phyloP scores from a whole-genome alignment of 2,113 vertebrate genomes.

The Hyla sarda region DNA sequence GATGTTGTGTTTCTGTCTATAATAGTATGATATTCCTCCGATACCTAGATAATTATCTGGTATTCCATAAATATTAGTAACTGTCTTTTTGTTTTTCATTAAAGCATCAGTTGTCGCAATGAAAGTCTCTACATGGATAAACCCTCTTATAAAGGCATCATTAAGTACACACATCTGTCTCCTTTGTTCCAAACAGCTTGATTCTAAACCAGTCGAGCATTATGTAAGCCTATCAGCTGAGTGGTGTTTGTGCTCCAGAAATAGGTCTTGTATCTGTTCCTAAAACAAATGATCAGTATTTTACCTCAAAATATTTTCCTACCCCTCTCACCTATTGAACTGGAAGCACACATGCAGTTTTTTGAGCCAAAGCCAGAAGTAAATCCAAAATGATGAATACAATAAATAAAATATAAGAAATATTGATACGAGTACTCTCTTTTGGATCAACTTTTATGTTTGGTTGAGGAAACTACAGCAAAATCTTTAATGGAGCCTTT shows the following conservation, averaged over 20 bases:
- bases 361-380: neutral
- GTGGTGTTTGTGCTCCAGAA: neutral
- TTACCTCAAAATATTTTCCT: neutral
- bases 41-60: too few relatives aligned
- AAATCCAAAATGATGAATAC: too few relatives aligned
- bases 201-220: conserved; percentile 21
- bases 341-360: neutral
- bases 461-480: too few relatives aligned
- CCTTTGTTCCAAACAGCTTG: conserved; percentile 23
- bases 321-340: neutral
- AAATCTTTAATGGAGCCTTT: too few relatives aligned
- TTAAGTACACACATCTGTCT: conserved; percentile 32
- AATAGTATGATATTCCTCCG: too few relatives aligned
- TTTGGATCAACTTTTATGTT: too few relatives aligned
- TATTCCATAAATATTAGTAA: too few relatives aligned
- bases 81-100: neutral
- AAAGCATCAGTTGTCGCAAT: neutral
- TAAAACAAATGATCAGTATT: neutral
- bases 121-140: conserved; percentile 5
- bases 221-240: neutral
- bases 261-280: neutral
- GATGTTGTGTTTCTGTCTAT: too few relatives aligned
- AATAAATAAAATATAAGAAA: too few relatives aligned
- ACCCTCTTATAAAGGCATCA: conserved; percentile 17
- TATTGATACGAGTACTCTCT: too few relatives aligned